Conservation (phyloP, 2,797 vertebrate species). For the Schizothorax lantsangensis region DNA sequence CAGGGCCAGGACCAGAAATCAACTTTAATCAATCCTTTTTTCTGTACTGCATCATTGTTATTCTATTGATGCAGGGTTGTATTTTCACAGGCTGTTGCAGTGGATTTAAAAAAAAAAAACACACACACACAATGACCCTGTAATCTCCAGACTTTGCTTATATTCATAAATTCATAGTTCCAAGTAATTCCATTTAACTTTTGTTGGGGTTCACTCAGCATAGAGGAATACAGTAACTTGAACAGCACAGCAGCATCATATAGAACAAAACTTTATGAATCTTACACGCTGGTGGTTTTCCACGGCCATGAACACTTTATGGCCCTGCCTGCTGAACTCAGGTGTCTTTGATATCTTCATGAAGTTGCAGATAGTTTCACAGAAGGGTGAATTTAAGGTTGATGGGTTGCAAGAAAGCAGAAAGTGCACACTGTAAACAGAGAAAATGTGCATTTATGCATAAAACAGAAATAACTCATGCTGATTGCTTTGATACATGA, state of each 20-base stretch:
- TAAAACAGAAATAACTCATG: not conserved
- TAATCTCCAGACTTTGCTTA: slow-evolving; percentile 11
- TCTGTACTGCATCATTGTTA: slow-evolving; percentile 81
- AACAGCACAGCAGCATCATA: not conserved
- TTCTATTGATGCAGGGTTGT: slow-evolving; percentile 79
- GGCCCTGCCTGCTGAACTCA: not conserved
- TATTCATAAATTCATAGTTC: slow-evolving; percentile 18
- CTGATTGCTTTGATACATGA: not conserved
- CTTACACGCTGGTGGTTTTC: not conserved
- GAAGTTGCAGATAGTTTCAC: slow-evolving; percentile 10
- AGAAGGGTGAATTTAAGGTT: slow-evolving; percentile 19
- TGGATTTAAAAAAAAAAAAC: slow-evolving; percentile 53
- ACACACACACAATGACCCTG: slow-evolving; percentile 67
- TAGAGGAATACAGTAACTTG: not conserved
- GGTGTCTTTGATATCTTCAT: slow-evolving; percentile 7
- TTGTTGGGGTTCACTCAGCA: not conserved
- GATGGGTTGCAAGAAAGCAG: not conserved
- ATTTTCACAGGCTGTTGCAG: slow-evolving; percentile 81
- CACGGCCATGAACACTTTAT: not conserved
- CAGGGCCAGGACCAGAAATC: slow-evolving; percentile 71
- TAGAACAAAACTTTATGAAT: not conserved
- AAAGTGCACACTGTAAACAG: slow-evolving; percentile 47
- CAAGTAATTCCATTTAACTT: slow-evolving; percentile 2
- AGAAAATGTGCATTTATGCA: not conserved
- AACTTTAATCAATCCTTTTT: slow-evolving; percentile 81